Conservation (phyloP, 2,113 vertebrate genomes). For the Notechis scutatus region DNA sequence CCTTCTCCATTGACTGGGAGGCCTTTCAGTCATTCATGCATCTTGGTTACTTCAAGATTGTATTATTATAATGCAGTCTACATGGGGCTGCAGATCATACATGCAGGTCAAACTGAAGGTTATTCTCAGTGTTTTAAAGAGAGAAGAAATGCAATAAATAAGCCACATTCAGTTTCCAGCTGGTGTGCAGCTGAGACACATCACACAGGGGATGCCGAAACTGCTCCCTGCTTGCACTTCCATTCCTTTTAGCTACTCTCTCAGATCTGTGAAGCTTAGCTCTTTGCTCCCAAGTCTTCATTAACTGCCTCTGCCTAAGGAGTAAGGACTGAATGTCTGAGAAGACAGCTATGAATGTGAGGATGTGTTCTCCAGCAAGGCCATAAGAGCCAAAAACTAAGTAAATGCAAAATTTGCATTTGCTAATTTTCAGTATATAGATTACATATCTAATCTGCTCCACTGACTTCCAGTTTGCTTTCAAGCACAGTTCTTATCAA, state of each 20-base stretch:
- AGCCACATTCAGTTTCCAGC: not conserved
- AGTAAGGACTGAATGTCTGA: not conserved
- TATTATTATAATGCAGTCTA: not conserved
- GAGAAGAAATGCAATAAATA: not conserved
- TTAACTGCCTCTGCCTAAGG: not conserved
- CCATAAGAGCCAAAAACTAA: not conserved
- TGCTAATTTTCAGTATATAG: not conserved
- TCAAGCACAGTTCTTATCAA: not conserved
- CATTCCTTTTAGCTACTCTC: not conserved
- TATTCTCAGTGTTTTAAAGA: not conserved
- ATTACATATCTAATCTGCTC: not conserved
- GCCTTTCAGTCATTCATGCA: not conserved
- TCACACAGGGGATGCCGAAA: not conserved
- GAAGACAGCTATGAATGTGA: not conserved
- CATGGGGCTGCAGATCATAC: not conserved
- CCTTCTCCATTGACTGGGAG: not conserved
- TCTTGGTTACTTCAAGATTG: not conserved
- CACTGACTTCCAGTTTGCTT: not conserved
- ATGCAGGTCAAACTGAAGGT: not conserved
- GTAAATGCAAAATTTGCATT: not conserved
- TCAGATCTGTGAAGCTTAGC: not conserved
- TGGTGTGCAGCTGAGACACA: not conserved
- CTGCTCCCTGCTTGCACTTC: not conserved
- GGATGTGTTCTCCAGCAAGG: not conserved
- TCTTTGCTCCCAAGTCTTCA: not conserved